A percentile compares a stretch with the other conserved stretches of the same genome.
Conservation (phyloP, 2,888 invertebrate genomes). For the Alloscopus bannaensis region DNA sequence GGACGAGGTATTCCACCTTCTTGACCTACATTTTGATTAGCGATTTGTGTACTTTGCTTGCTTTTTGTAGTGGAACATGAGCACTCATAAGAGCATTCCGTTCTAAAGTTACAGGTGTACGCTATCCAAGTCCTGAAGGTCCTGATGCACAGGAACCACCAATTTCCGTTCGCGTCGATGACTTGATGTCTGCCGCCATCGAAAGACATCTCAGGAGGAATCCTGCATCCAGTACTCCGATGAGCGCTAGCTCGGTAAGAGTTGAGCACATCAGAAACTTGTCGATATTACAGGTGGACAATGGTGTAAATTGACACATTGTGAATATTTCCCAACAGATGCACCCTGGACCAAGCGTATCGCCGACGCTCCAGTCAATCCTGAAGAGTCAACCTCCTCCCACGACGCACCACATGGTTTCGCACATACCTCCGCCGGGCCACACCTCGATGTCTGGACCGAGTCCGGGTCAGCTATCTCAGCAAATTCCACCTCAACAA, state of each 20-base stretch:
- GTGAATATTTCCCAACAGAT: conserved; percentile 12
- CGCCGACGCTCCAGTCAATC: conserved; percentile 73
- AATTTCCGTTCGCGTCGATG: conserved; percentile 82
- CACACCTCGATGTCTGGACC: conserved; percentile 73
- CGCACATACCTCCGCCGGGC: conserved; percentile 62
- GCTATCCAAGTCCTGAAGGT: conserved; percentile 73
- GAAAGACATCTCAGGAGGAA: conserved; percentile 81
- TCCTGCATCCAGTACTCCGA: conserved; percentile 58
- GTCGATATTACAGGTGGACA: background rate
- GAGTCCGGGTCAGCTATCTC: background rate
- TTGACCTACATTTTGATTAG: background rate
- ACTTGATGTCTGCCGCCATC: conserved; percentile 88
- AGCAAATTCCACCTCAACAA: conserved; percentile 2
- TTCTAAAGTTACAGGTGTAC: conserved; percentile 27
- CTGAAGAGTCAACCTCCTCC: conserved; percentile 73
- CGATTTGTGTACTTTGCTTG: background rate
- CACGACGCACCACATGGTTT: conserved; percentile 49
- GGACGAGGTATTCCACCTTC: conserved; percentile 3
- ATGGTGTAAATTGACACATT: background rate
- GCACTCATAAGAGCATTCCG: background rate
- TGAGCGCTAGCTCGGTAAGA: conserved; percentile 33
- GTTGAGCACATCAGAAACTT: background rate
- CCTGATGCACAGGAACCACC: conserved; percentile 77
- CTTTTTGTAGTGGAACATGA: conserved; percentile 8
- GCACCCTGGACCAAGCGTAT: conserved; percentile 72